Evolutionary conservation across 2,113 vertebrate genomes (phyloP).

Genomic region (Gambusia holbrooki): DNA sequence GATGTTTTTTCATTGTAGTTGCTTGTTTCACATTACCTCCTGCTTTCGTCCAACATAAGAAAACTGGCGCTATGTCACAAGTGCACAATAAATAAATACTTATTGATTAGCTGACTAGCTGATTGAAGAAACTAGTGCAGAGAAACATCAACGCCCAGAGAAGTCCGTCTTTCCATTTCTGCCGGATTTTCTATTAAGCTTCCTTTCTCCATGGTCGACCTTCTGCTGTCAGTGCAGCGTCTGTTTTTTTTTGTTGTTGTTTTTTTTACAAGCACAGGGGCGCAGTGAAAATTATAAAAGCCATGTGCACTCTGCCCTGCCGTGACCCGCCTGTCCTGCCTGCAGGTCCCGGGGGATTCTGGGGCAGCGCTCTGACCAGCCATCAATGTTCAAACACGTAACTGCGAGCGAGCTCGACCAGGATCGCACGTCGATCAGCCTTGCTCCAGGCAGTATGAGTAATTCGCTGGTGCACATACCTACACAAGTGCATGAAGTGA

Average conservation of each 20-base stretch:
- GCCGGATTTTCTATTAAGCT: constrained; percentile 16
- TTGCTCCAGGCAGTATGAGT: constrained; percentile 26
- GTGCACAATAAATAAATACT: neutral
- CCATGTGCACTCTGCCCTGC: constrained; percentile 46
- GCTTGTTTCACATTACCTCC: neutral
- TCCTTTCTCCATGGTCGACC: constrained; percentile 35
- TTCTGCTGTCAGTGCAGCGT: constrained; percentile 53
- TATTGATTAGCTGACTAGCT: neutral
- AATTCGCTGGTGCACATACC: constrained; percentile 1
- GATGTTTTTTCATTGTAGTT: neutral
- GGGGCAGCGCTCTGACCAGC: constrained; percentile 56
- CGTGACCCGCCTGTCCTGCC: constrained; percentile 12
- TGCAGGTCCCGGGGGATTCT: constrained; percentile 41
- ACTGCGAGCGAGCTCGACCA: constrained; percentile 5
- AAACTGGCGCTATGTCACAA: neutral
- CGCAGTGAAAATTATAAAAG: constrained; percentile 35
- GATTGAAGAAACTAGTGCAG: constrained; percentile 4
- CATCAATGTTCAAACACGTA: constrained; percentile 28
- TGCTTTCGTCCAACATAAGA: neutral
- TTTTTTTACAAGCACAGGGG: constrained; percentile 44
- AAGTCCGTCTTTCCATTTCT: constrained; percentile 30
- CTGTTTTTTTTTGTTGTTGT: constrained; percentile 18
- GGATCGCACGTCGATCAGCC: constrained; percentile 35
- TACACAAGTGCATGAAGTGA: neutral
- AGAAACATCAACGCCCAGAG: constrained; percentile 25